Base-by-base conservation (phyloP, 2,888 invertebrate genomes). In the Polydrusus tereticollis region DNA sequence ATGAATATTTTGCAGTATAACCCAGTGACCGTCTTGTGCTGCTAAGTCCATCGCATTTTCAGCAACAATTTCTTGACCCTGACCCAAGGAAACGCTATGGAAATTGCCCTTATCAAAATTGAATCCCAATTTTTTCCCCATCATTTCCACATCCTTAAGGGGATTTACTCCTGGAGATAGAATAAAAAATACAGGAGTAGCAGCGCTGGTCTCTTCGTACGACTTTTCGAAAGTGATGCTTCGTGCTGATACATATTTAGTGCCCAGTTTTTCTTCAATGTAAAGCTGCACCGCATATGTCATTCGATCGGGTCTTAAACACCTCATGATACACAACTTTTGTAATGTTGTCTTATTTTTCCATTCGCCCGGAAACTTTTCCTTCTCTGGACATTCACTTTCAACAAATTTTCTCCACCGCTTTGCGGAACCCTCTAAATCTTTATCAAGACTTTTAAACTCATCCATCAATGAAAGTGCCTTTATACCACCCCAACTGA, bases 331-430 rank as follows among this genome's bases (percentile, higher is more conserved):
- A 81, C 97, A 97, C 4, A 98, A 87, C 75, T 93, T 90, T 83
- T 98, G 96, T 52, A 98, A 85, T 0, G 94, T 87, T 0, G 91
- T 88, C 84, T 96, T 97, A 80, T 93, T 93, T 84, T 97, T 98
- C 98, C 98, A 98, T 82, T 98, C 98, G 71, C 96, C 96, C 0
- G 98, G 98, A 77, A 97, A 89, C 83, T 95, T 96, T 84, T 98
- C 97, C 80, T 93, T 92, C 85, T 98, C 98, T 0, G 98, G 97
- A 73, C 92, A 92, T 83, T 98, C 97, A 18, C 94, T 93, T 79
- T 98, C 97, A 0, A 94, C 92, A 80, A 96, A 95, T 82, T 95
- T 96, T 80, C 93, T 93, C 98, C 98, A 98, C 67, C 97, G 89
- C 83, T 97, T 97, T 0, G 92, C 90, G 0, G 96, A 95, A 0